Evolutionary conservation across 2,797 vertebrate species (phyloP).

Genomic region (Diceros bicornis): DNA sequence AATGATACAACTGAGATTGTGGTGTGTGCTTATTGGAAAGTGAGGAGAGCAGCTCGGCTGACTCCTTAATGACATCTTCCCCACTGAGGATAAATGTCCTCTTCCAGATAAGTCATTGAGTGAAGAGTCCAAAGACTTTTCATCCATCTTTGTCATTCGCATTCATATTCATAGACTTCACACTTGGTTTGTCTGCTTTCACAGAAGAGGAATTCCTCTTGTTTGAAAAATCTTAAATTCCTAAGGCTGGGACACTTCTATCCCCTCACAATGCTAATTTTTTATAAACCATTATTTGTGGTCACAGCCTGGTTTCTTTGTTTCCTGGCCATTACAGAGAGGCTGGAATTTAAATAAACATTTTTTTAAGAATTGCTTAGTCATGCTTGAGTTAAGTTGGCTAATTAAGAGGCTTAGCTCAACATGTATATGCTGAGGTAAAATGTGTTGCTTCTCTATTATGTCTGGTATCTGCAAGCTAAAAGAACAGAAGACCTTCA

Average conservation of each 20-base stretch:
- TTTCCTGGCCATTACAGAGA: not conserved
- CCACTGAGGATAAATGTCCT: not conserved
- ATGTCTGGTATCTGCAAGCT: not conserved
- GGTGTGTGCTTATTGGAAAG: not conserved
- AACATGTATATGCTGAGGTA: not conserved
- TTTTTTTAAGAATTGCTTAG: constrained; percentile 9
- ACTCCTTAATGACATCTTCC: not conserved
- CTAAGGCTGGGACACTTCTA: not conserved
- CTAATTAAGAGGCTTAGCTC: not conserved
- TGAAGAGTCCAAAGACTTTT: not conserved
- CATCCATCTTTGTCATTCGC: not conserved
- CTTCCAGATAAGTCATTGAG: not conserved
- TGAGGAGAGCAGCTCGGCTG: not conserved
- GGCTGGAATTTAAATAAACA: not conserved
- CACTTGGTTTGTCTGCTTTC: constrained; percentile 25
- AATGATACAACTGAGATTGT: not conserved
- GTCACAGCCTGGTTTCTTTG: not conserved
- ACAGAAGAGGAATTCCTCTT: not conserved
- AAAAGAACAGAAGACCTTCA: not conserved
- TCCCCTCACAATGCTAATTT: not conserved
- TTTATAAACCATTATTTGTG: not conserved
- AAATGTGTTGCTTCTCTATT: not conserved
- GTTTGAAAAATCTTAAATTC: constrained; percentile 33
- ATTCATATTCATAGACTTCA: not conserved
- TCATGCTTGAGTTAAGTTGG: not conserved